phyloP scores from a whole-genome alignment of 2,113 vertebrate genomes.

The Theristicus caerulescens region DNA sequence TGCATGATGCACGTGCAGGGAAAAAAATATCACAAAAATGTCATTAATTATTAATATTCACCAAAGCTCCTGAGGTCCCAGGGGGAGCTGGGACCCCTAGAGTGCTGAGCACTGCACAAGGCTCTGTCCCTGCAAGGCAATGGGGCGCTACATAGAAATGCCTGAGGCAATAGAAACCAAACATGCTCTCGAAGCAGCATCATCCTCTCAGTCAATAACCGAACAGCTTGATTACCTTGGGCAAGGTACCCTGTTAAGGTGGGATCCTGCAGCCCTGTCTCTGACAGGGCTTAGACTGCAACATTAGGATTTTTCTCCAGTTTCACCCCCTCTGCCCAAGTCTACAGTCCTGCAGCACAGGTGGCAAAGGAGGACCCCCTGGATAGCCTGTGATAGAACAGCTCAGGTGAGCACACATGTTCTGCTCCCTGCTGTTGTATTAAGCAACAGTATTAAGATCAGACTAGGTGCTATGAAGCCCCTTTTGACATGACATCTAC shows the following conservation, averaged over 20 bases:
- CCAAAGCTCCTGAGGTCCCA: background rate
- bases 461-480: background rate
- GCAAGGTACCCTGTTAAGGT: background rate
- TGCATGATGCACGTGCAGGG: fast-evolving
- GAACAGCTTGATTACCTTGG: background rate
- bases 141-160: background rate
- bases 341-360: background rate
- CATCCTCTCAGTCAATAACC: background rate
- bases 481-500: background rate
- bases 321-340: background rate
- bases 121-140: background rate
- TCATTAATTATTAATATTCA: background rate
- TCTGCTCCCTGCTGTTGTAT: background rate
- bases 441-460: background rate
- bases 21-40: background rate
- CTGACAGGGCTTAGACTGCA: background rate
- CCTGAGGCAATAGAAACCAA: background rate
- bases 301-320: background rate
- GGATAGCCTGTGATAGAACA: background rate
- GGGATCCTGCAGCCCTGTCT: background rate
- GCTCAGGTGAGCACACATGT: background rate
- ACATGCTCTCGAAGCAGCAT: background rate
- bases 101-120: background rate
- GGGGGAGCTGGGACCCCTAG: background rate
- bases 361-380: background rate